These are phyloP conservation scores for Numenius arquata DNA, from an alignment of 2,113 vertebrate species.

Conservation along the genomic window DNA sequence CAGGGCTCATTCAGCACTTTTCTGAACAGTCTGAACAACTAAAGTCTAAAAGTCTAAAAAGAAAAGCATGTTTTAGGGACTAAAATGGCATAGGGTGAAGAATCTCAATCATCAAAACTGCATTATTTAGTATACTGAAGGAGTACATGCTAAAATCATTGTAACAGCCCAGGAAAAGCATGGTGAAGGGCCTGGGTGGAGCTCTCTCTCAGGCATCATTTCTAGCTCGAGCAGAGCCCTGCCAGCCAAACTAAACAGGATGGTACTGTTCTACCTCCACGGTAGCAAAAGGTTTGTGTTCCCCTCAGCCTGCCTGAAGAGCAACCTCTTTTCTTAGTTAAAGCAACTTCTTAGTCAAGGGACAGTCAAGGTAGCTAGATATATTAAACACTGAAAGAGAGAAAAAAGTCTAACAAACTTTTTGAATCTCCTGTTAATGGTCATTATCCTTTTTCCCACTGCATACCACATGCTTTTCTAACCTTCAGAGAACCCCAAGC, in stretches of 20 bases:
- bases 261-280: neutral
- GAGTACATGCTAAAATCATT: neutral
- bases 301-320: neutral
- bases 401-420: neutral
- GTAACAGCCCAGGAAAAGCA: neutral
- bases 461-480: neutral
- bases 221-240: neutral
- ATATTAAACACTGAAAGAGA: neutral
- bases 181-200: neutral
- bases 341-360: neutral
- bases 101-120: neutral
- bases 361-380: neutral
- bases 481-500: accelerated
- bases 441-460: neutral
- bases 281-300: neutral
- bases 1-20: neutral
- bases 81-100: neutral
- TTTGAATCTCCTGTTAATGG: neutral
- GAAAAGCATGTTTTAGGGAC: neutral
- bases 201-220: neutral
- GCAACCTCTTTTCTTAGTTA: neutral
- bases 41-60: neutral
- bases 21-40: neutral
- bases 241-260: neutral
- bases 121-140: neutral